These are phyloP conservation scores for Muntiacus muntjak DNA, from an alignment of 2,113 vertebrate genomes.

Conservation along the genomic window DNA sequence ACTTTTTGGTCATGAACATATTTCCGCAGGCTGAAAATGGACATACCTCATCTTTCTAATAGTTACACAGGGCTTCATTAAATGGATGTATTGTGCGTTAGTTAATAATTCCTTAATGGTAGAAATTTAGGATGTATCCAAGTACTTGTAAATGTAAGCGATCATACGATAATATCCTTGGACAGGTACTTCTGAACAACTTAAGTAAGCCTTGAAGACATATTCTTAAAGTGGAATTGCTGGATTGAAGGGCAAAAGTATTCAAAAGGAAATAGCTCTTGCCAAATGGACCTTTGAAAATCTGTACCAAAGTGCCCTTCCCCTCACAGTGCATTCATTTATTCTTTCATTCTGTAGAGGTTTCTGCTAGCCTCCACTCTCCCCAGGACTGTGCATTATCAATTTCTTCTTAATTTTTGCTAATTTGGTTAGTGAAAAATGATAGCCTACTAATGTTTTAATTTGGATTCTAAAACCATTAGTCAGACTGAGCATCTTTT, in stretches of 20 bases:
- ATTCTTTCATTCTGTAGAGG: neutral
- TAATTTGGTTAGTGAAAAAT: neutral
- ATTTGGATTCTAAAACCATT: slow-evolving; percentile 28
- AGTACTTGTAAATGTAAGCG: neutral
- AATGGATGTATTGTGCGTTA: neutral
- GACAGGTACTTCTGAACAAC: neutral
- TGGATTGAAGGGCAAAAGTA: neutral
- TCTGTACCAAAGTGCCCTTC: neutral
- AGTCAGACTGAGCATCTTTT: slow-evolving; percentile 23
- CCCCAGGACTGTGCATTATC: neutral
- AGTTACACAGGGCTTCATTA: neutral
- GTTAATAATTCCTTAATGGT: neutral
- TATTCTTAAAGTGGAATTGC: neutral
- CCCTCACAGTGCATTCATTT: neutral
- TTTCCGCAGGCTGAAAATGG: neutral
- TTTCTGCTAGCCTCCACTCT: neutral
- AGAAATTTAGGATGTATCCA: neutral
- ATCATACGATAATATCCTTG: neutral
- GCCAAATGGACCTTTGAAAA: neutral
- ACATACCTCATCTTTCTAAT: neutral
- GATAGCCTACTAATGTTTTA: slow-evolving; percentile 1
- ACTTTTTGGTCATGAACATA: neutral
- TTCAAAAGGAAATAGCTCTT: neutral
- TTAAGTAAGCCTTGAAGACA: neutral
- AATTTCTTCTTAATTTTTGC: neutral